Evolutionary conservation across 2,113 vertebrate species (phyloP), one percentile per base, ranked within the genome.

Genomic region (Phrynosoma platyrhinos): DNA sequence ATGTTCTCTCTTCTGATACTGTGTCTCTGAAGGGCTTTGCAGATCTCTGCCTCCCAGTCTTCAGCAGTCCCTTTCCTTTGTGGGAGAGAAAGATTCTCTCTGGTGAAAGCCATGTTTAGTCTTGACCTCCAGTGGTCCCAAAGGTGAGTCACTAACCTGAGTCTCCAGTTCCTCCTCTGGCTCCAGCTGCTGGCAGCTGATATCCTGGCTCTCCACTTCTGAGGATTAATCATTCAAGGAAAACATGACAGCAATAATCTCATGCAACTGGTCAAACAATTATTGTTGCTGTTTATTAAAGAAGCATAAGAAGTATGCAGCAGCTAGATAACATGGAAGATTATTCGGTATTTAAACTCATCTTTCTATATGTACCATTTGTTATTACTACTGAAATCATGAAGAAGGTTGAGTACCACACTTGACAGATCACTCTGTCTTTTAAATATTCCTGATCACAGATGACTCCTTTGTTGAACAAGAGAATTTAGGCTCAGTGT

Each of bases 181-280:
- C 58, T 62, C 58, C 58, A 4, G 14, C 18, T 62, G 4, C 13
- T 62, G 13, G 58, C 12, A 62, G 14, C 58, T 62, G 58, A 16
- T 12, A 62, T 16, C 58, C 3, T 62, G 58, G 4, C 13, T 62
- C 58, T 62, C 58, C 58, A 16, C 14, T 62, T 12, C 13, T 4
- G 58, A 62, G 58, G 58, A 62, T 18, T 62, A 62, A 12, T 62
- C 13, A 4, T 62, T 4, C 4, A 3, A 83, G 32, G 6, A 0
- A 47, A 7, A 4, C 47, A 47, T 47, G 47, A 81, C 42, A 62
- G 1, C 0, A 62, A 58, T 0, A 5, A 85, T 88, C 40, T 87
- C n/a, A 74, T 83, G 64, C 87, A 84, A 72, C 52, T 72, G 16
- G 82, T 30, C 42, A 69, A 83, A 32, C 3, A 71, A 53, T 83